A percentile compares a stretch with the other conserved stretches of the same genome.
phyloP scores from a whole-genome alignment of 2,888 invertebrate species.

The Drosophila niveifrons region DNA sequence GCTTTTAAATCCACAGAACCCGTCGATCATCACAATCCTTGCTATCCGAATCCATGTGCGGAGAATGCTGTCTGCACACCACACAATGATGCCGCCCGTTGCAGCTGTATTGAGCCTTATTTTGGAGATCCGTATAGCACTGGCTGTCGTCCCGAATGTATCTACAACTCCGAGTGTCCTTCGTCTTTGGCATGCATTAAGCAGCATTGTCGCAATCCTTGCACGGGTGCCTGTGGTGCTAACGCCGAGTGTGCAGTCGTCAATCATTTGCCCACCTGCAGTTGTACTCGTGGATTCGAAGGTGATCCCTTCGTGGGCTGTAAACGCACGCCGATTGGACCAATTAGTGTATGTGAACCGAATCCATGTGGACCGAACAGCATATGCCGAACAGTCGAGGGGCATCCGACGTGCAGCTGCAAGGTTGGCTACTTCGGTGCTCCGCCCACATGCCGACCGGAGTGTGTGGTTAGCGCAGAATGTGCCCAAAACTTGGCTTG shows the following conservation, averaged over 20 bases:
- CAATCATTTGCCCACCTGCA: slow-evolving; percentile 93
- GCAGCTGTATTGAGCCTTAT: slow-evolving; percentile 95
- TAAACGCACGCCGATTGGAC: slow-evolving; percentile 86
- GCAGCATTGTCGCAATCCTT: slow-evolving; percentile 94
- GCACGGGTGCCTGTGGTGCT: slow-evolving; percentile 92
- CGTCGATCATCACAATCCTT: slow-evolving; percentile 86
- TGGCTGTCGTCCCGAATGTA: slow-evolving; percentile 94
- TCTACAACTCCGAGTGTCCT: slow-evolving; percentile 92
- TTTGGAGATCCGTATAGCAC: slow-evolving; percentile 94
- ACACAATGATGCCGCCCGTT: slow-evolving; percentile 89
- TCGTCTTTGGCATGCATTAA: slow-evolving; percentile 92
- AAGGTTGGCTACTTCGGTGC: slow-evolving; percentile 90
- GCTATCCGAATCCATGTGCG: slow-evolving; percentile 93
- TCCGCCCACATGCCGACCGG: slow-evolving; percentile 91
- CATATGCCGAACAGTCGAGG: slow-evolving; percentile 90
- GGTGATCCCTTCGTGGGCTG: slow-evolving; percentile 95
- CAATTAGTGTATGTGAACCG: slow-evolving; percentile 89
- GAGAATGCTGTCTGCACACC: slow-evolving; percentile 93
- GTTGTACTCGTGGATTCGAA: slow-evolving; percentile 90
- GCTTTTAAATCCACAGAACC: slow-evolving; percentile 60
- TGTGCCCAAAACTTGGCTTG: slow-evolving; percentile 91
- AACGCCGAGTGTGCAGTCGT: slow-evolving; percentile 93
- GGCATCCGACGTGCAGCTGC: slow-evolving; percentile 92
- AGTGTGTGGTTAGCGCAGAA: slow-evolving; percentile 92
- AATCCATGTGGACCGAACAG: slow-evolving; percentile 93